Conservation (phyloP, 1,140 invertebrate genomes). For the Bilobella aurantiaca region DNA sequence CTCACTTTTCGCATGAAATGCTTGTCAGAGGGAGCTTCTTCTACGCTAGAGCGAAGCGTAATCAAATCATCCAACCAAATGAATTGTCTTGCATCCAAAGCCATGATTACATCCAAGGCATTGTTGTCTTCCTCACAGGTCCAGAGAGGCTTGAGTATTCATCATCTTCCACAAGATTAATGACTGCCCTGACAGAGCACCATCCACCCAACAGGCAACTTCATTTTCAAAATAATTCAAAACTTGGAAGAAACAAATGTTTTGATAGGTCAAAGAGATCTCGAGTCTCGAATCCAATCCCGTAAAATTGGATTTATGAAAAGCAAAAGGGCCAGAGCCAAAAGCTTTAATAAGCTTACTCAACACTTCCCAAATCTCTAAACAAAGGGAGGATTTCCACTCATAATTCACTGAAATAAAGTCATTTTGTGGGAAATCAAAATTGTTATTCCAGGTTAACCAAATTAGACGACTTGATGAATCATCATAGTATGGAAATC, state of each 20-base stretch:
- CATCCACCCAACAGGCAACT: no score
- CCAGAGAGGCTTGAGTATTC: background rate
- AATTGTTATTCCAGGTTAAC: background rate
- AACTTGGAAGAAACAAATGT: background rate
- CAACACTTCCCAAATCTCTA: background rate
- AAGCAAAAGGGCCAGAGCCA: background rate
- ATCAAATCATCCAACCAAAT: constrained; percentile 8
- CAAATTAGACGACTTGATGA: background rate
- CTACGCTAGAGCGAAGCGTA: background rate
- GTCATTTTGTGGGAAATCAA: background rate
- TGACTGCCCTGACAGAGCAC: background rate
- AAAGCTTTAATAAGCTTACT: background rate
- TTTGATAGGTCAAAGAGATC: constrained; percentile 2
- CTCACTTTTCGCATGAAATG: background rate
- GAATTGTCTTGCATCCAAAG: constrained; percentile 1
- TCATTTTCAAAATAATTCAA: no score
- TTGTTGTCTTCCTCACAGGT: background rate
- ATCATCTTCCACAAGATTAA: background rate
- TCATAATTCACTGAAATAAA: background rate
- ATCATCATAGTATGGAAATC: background rate
- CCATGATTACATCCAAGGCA: background rate
- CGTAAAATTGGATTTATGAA: background rate
- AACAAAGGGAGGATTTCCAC: background rate
- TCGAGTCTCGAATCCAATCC: background rate
- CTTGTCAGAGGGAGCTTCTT: background rate